Evolutionary conservation across 2,113 vertebrate species (phyloP).

Genomic region (Arothron firmamentum): DNA sequence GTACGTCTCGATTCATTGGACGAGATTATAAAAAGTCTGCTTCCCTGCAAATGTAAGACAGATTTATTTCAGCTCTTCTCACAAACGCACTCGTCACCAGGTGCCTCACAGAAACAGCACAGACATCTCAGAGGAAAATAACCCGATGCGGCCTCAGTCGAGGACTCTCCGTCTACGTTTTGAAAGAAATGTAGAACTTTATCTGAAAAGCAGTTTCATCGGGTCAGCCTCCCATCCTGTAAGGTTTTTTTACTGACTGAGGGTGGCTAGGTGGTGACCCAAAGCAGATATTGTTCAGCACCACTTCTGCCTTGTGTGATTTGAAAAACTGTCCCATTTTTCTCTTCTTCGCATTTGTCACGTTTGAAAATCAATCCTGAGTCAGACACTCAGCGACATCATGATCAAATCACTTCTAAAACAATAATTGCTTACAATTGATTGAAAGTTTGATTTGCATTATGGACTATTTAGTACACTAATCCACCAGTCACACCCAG

Average conservation of each 20-base stretch:
- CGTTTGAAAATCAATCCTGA: no score
- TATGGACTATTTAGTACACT: neutral
- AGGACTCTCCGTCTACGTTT: no score
- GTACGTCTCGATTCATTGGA: constrained; percentile 8
- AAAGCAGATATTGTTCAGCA: no score
- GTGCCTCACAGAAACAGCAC: constrained; percentile 51
- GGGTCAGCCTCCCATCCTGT: constrained; percentile 34
- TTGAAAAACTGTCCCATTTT: constrained; percentile 2
- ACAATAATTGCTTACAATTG: neutral
- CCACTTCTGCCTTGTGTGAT: no score
- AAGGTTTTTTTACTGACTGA: constrained; percentile 37
- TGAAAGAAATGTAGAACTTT: constrained; percentile 27
- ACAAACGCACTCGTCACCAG: constrained; percentile 50
- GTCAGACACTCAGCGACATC: neutral
- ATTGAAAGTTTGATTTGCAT: neutral
- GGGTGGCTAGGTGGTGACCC: no score
- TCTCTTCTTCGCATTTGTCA: neutral
- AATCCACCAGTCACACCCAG: neutral
- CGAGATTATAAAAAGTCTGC: constrained; percentile 11
- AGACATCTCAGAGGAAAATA: constrained; percentile 34
- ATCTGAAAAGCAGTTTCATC: constrained; percentile 20
- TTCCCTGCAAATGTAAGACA: constrained; percentile 62
- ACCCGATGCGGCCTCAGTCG: constrained; percentile 31
- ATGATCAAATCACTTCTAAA: constrained; percentile 5
- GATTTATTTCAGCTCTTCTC: constrained; percentile 53